These are phyloP conservation scores for Castor canadensis DNA, from an alignment of 2,113 vertebrate species.

Conservation along the genomic window DNA sequence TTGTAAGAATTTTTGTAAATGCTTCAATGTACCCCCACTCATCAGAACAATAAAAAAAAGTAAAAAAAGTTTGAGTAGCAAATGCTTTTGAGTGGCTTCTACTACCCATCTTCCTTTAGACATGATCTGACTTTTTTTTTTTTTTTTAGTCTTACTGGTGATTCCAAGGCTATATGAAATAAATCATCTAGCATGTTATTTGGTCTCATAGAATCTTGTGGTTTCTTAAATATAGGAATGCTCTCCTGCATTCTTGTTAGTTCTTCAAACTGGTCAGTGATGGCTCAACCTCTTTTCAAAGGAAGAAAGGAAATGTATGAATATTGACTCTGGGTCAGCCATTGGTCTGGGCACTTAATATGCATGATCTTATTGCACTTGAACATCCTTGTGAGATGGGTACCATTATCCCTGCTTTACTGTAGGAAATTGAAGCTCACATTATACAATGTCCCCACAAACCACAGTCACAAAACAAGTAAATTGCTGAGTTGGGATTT, in stretches of 20 bases:
- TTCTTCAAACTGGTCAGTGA: no score
- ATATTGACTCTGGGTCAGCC: accelerated
- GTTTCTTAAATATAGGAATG: not conserved
- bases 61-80: no score
- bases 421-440: not conserved
- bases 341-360: not conserved
- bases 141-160: not conserved
- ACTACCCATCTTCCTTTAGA: not conserved
- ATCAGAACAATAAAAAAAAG: no score
- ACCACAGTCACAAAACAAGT: not conserved
- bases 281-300: not conserved
- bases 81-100: not conserved
- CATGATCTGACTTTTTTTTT: no score
- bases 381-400: not conserved
- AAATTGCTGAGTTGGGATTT: not conserved
- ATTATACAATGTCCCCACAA: not conserved
- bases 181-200: not conserved
- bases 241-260: not conserved
- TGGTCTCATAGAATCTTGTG: not conserved
- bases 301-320: not conserved
- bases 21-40: no score
- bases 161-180: not conserved
- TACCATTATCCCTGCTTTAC: not conserved
- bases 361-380: not conserved
- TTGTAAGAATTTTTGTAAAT: no score